Conservation (phyloP, 2,797 vertebrate species). For the Spondyliosoma cantharus region DNA sequence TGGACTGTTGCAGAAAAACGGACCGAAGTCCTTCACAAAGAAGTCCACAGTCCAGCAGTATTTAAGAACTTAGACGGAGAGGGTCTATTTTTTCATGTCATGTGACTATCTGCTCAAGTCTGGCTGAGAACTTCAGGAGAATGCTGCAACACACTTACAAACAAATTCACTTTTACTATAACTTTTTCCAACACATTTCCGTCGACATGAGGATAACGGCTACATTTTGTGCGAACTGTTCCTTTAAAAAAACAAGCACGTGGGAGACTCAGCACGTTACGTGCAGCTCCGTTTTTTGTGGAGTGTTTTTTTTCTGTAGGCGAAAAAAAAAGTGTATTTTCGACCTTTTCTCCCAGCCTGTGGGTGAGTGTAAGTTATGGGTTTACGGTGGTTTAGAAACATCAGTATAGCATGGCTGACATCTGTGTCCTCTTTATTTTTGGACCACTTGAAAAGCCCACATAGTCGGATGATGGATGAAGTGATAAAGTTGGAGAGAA, state of each 20-base stretch:
- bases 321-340: slow-evolving; percentile 65
- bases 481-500: slow-evolving; percentile 79
- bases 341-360: slow-evolving; percentile 61
- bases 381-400: slow-evolving; percentile 76
- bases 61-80: too few species aligned
- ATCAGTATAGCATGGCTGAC: slow-evolving; percentile 77
- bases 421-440: slow-evolving; percentile 82
- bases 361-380: slow-evolving; percentile 79
- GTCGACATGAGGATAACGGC: too few species aligned
- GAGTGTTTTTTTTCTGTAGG: slow-evolving; percentile 44
- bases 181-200: too few species aligned
- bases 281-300: slow-evolving; percentile 45
- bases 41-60: too few species aligned
- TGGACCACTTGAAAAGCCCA: slow-evolving; percentile 80
- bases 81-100: too few species aligned
- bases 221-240: too few species aligned
- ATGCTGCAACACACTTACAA: too few species aligned
- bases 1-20: too few species aligned
- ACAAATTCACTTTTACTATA: too few species aligned
- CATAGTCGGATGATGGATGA: slow-evolving; percentile 81
- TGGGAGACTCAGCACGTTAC: slow-evolving; percentile 40
- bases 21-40: too few species aligned
- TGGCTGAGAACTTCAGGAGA: too few species aligned
- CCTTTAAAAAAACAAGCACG: slow-evolving; percentile 46
- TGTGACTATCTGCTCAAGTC: too few species aligned